Conservation (phyloP, 2,113 vertebrate species). For the Oncorhynchus gorbuscha region DNA sequence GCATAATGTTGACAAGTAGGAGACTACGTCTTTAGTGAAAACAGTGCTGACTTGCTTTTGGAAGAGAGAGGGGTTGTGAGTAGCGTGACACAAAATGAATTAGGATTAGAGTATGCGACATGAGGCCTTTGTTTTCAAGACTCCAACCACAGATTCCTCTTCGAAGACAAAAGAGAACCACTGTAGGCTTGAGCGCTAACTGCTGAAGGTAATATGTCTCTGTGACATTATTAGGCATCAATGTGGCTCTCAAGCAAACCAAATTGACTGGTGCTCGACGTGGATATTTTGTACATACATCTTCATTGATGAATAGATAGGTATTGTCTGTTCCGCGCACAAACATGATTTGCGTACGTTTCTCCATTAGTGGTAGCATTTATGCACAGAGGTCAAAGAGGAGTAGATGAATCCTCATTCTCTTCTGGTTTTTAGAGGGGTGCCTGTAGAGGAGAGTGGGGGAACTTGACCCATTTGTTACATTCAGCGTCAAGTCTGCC, state of each 20-base stretch:
- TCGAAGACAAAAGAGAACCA: constrained; percentile 19
- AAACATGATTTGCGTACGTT: constrained; percentile 60
- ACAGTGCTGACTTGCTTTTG: too few species aligned
- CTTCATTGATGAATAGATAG: constrained; percentile 23
- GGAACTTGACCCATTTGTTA: too few species aligned
- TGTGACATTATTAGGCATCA: background rate
- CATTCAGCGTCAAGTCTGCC: too few species aligned
- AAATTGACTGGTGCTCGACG: background rate
- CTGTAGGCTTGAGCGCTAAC: constrained; percentile 32
- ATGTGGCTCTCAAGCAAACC: too few species aligned
- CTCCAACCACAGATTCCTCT: constrained; percentile 28
- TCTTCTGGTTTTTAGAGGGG: background rate
- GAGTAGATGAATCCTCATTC: constrained; percentile 48
- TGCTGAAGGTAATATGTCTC: background rate
- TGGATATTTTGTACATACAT: background rate
- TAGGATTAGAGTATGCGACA: background rate
- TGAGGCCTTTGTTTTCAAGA: constrained; percentile 40
- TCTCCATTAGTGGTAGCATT: constrained; percentile 60
- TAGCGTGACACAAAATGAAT: background rate
- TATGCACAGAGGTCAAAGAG: constrained; percentile 51
- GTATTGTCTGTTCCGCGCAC: constrained; percentile 42
- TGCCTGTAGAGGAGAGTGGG: too few species aligned
- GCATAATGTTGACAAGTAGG: constrained; percentile 12
- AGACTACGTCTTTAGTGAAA: too few species aligned
- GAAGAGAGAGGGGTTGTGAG: too few species aligned